Conservation (phyloP, 2,888 invertebrate species). For the Linhomoeus sp. region DNA sequence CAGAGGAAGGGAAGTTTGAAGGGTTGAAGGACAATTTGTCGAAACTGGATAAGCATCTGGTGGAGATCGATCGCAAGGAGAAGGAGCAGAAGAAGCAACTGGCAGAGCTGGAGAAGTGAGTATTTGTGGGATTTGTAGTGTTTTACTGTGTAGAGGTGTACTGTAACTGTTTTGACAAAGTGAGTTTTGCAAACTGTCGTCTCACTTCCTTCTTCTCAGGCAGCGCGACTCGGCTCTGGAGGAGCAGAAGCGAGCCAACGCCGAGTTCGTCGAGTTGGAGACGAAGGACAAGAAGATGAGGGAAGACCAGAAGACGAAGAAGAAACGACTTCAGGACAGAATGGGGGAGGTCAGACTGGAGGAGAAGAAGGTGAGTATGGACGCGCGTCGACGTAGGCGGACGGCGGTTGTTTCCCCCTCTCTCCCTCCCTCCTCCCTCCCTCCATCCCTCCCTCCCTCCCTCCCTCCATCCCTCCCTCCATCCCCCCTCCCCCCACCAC, state of each 20-base stretch:
- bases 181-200: conserved; percentile 6
- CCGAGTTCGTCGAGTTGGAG: background rate
- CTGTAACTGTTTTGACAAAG: background rate
- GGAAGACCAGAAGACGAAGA: conserved; percentile 5
- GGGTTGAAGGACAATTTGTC: conserved; percentile 47
- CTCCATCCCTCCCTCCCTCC: too few species aligned
- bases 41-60: conserved; percentile 50
- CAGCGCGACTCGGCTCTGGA: background rate
- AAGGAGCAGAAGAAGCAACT: conserved; percentile 44
- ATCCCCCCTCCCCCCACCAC: too few species aligned
- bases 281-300: conserved; percentile 9
- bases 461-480: too few species aligned
- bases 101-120: conserved; percentile 36
- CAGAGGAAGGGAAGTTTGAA: conserved; percentile 35
- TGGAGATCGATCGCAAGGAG: conserved; percentile 30
- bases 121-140: conserved; percentile 30
- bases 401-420: too few species aligned
- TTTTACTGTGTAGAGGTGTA: conserved; percentile 4
- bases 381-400: too few species aligned
- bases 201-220: background rate
- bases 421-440: too few species aligned
- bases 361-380: conserved; percentile 32
- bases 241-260: background rate
- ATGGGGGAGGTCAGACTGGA: conserved; percentile 35
- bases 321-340: conserved; percentile 1